Base-by-base conservation (phyloP, 2,113 vertebrate species). In the Crotalus tigris region DNA sequence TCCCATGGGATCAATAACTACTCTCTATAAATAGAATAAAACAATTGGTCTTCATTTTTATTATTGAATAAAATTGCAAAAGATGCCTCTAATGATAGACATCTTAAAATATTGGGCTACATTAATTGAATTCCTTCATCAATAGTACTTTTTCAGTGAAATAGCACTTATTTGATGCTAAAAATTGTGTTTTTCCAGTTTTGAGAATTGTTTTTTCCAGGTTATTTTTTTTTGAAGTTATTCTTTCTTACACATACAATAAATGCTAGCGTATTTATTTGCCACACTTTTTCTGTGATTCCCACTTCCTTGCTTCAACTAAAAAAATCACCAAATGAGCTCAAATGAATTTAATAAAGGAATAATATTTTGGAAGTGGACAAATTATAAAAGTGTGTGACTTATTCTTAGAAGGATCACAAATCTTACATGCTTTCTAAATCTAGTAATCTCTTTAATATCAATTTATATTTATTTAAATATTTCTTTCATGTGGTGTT, bases 11-110 rank as follows among this genome's bases (percentile, higher is more conserved):
- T 46, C 61, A 95, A 64, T 96, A 94, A 92, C 64, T 93, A 49
- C 93, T 95, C 95, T 95, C 91, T 95, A 95, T 95, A 97, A 98
- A 97, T 95, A 93, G 93, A 93, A 96, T 92, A 96, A 97, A 97
- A 96, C 97, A 3, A 93, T 55, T 88, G 39, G 33, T 39, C 91
- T 89, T 88, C 91, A 91, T 90, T 87, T 89, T 17, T 88, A 75
- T 69, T 23, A 91, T 51, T 88, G 49, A 69, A 90, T 81, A 44
- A 55, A 26, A 91, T n/a, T 19, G 15, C 53, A 54, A 88, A 29
- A 33, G 86, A 15, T 90, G 59, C 90, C 93, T 58, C 8, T 3
- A 23, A 51, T 1, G 24, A 85, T 1, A 90, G 10, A 11, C 0
- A 1, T 39, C 49, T 4, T 88, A n/a, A n/a, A 87, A 55, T 89